Evolutionary conservation across 2,113 vertebrate genomes (phyloP), one percentile per base, ranked within the genome.

Genomic region (Scopus umbretta): DNA sequence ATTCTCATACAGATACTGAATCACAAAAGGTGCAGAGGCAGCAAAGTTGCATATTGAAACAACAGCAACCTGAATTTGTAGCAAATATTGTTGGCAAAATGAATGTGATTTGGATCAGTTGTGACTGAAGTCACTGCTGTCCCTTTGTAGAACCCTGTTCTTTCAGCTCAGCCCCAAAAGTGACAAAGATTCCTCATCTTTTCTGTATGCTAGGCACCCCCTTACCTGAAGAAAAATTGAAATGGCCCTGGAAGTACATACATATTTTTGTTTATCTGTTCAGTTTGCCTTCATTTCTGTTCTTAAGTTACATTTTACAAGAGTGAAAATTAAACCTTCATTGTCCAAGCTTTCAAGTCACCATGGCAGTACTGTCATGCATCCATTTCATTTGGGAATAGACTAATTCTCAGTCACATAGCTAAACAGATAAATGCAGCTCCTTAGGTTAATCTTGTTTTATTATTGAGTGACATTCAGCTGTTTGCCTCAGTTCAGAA

Each of bases 381-480:
- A 76, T 67, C 17, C 26, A 19, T 83, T 93, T 74, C 58, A 62
- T 38, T 13, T 62, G 67, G 78, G 81, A 96, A 83, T 76, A 93
- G 62, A 38, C 40, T 88, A 92, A 92, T 93, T 91, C 67, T 96
- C 71, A 94, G 38, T 86, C 93, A 92, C 50, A 68, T 5, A 30
- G 71, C 53, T 85, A 91, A 97, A 93, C 32, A 94, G 87, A 86
- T 70, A 94, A 88, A 93, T 86, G 36, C 34, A 66, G 36, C 36
- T 96, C n/a, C 53, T 85, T 82, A 68, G 25, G 49, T 90, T 86
- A 80, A 95, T 86, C 92, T 93, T 87, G 40, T 79, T 94, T 91
- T 93, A 88, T 90, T 88, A 94, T 53, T 95, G 79, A 92, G 40
- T 92, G 74, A 83, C 90, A 95, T 94, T 94, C 79, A 73, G 20